A percentile compares a stretch with the other conserved stretches of the same genome.
These are phyloP conservation scores for Hippasteria phrygiana DNA, from an alignment of 53 echinoderm and acorn worm species.

Conservation along the genomic window DNA sequence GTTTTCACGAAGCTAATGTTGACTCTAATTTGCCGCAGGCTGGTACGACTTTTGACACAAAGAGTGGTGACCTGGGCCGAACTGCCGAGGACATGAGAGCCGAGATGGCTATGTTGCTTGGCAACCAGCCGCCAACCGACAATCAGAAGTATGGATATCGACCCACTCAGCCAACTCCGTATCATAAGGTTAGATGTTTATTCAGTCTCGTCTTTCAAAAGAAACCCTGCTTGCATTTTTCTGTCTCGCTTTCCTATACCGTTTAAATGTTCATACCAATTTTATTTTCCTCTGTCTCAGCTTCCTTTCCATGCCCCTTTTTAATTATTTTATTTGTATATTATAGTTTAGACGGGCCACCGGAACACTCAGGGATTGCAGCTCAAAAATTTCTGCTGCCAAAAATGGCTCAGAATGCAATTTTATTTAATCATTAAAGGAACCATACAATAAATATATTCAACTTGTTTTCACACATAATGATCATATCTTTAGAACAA, in stretches of 20 bases:
- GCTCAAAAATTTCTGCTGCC: no score
- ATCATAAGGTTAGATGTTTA: conserved; percentile 10
- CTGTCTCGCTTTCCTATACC: background rate
- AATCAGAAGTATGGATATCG: conserved; percentile 20
- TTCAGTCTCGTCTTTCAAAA: background rate
- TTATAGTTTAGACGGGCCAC: no score
- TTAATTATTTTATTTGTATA: no score
- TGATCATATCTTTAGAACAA: no score
- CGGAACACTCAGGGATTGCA: no score
- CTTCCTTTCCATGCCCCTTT: background rate
- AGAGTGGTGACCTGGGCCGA: background rate
- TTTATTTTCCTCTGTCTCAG: background rate
- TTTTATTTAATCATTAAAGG: no score
- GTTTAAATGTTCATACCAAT: background rate
- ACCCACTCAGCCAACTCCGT: conserved; percentile 5
- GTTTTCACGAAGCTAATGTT: background rate
- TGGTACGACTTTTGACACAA: conserved; percentile 16
- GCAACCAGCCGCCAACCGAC: conserved; percentile 1
- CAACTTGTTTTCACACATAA: no score
- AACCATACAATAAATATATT: no score
- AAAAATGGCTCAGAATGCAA: no score
- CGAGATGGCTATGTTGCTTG: conserved; percentile 58
- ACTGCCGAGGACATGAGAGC: conserved; percentile 40
- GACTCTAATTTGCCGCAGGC: conserved; percentile 3
- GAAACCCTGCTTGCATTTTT: background rate